These are phyloP conservation scores for Lagocephalus sceleratus DNA, from an alignment of 2,797 vertebrate species.

Conservation along the genomic window DNA sequence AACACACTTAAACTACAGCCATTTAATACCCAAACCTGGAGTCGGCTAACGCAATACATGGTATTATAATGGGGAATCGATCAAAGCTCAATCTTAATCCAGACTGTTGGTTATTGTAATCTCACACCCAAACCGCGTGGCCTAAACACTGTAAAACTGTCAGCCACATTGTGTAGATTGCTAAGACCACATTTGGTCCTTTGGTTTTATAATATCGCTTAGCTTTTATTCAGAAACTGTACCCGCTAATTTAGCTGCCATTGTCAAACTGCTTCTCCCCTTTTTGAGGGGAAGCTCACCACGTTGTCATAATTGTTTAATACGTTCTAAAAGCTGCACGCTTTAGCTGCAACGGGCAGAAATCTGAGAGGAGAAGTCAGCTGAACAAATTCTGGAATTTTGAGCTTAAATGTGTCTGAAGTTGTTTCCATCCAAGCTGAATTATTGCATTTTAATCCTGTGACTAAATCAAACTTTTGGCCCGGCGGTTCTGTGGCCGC, in stretches of 20 bases:
- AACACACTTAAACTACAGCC: slow-evolving; percentile 31
- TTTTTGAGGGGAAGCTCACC: background rate
- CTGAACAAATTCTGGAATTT: slow-evolving; percentile 13
- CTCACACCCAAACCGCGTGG: too few species aligned
- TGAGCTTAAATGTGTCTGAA: background rate
- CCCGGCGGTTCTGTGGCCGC: slow-evolving; percentile 12
- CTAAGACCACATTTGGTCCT: too few species aligned
- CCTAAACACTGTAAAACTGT: too few species aligned
- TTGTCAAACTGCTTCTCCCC: background rate
- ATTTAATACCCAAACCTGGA: slow-evolving; percentile 41
- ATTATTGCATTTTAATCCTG: slow-evolving; percentile 2
- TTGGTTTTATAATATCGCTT: slow-evolving; percentile 9
- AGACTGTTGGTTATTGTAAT: too few species aligned
- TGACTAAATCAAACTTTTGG: slow-evolving; percentile 30
- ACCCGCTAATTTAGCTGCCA: too few species aligned
- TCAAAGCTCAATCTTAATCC: too few species aligned
- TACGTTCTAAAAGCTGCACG: slow-evolving; percentile 1
- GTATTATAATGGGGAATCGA: too few species aligned
- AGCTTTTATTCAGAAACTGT: slow-evolving; percentile 75
- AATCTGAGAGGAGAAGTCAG: slow-evolving; percentile 1
- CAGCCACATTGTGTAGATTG: too few species aligned
- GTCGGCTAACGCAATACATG: slow-evolving; percentile 70
- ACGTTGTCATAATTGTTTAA: background rate
- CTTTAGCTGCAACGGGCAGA: background rate
- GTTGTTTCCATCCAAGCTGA: slow-evolving; percentile 9